Conservation (phyloP, 2,888 invertebrate species). For the Zhengitettix transpicula region DNA sequence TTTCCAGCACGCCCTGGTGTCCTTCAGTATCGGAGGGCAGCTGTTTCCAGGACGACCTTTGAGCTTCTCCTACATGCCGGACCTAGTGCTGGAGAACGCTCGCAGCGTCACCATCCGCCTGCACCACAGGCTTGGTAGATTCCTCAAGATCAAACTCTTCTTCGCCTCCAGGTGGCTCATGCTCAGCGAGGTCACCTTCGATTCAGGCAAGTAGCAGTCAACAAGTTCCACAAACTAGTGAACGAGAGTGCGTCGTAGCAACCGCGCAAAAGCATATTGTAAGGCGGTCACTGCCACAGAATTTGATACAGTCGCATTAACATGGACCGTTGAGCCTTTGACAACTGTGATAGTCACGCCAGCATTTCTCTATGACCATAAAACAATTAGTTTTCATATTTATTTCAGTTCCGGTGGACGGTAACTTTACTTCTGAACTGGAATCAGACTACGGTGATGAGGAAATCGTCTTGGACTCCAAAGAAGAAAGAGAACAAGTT, state of each 20-base stretch:
- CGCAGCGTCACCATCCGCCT: slow-evolving; percentile 50
- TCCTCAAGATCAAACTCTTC: slow-evolving; percentile 42
- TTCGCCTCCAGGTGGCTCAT: slow-evolving; percentile 55
- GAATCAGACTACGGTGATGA: slow-evolving; percentile 30
- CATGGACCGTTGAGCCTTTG: too few species aligned
- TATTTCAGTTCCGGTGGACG: slow-evolving; percentile 23
- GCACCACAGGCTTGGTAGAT: slow-evolving; percentile 38
- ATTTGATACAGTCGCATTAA: too few species aligned
- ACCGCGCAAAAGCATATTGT: too few species aligned
- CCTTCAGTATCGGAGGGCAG: slow-evolving; percentile 42
- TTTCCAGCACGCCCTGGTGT: slow-evolving; percentile 45
- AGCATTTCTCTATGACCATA: too few species aligned
- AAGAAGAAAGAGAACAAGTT: slow-evolving; percentile 29
- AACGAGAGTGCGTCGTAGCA: too few species aligned
- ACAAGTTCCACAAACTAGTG: too few species aligned
- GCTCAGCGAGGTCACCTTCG: slow-evolving; percentile 50
- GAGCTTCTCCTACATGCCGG: slow-evolving; percentile 40
- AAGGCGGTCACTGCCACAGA: too few species aligned
- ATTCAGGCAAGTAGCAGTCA: slow-evolving; percentile 30
- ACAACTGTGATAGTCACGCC: too few species aligned
- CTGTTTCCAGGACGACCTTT: slow-evolving; percentile 37
- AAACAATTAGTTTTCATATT: slow-evolving; percentile 9
- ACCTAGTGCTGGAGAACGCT: slow-evolving; percentile 42
- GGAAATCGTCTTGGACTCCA: slow-evolving; percentile 32
- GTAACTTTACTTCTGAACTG: slow-evolving; percentile 35